Base-by-base conservation (phyloP, 2,888 invertebrate genomes). In the Eupithecia subumbrata region DNA sequence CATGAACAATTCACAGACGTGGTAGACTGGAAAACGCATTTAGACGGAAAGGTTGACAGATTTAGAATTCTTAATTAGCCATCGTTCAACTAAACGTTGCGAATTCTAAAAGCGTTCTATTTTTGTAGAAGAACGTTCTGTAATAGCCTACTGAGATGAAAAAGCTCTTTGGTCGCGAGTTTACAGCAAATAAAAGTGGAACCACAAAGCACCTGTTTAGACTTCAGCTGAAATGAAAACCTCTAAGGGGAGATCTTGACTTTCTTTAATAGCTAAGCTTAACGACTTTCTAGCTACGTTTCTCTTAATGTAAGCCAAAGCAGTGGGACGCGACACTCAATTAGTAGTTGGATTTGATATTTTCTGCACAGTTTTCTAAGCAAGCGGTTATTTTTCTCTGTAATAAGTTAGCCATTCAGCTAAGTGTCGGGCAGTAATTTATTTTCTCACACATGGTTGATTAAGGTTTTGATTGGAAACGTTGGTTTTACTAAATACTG, bases 21-120 rank as follows among this genome's bases (percentile, higher is more conserved):
- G 88, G 85, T 83, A 89, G 90, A 90, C 89, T 89, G 90, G 91
- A 89, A 92, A 91, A 91, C 85, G 88, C 88, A 86, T 90, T 90
- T 90, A 87, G 83, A 84, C 86, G 89, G 89, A 89, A 91, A 91
- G 87, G 89, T 89, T 84, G 84, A 87, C 82, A 87, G 86, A 88
- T 91, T 89, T 83, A 84, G 81, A 80, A 74, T 78, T 82, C 68
- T 76, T 77, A 70, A 78, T 67, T 72, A 70, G 72, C 72, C 48
- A 56, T 69, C 30, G 45, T 37, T 70, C 22, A 73, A 40, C 40
- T 45, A 12, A 69, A 22, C 64, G 30, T 69, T 74, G 56, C 11
- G 66, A 16, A 12, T 68, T 30, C 12, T 11, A 9, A 60, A 60
- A 63, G 0, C 5, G 37, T 71, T 64, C 67, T 56, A 7, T 52